phyloP scores from a whole-genome alignment of 2,797 vertebrate genomes.

The Hipposideros larvatus region DNA sequence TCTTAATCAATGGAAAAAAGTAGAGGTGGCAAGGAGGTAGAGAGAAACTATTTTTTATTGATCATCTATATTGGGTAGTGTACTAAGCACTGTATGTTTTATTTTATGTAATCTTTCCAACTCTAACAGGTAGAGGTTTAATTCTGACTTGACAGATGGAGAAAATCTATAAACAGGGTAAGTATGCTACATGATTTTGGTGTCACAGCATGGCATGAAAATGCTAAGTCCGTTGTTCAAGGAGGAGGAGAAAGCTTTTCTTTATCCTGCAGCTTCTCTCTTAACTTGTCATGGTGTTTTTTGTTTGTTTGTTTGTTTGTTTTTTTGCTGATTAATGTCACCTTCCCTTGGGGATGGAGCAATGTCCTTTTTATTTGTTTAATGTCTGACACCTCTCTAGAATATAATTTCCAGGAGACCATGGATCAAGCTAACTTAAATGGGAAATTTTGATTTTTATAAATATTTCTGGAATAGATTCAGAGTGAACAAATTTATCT shows the following conservation, averaged over 20 bases:
- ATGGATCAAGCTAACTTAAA: not conserved
- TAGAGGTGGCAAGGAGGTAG: fast-evolving
- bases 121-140: not conserved
- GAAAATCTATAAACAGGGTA: not conserved
- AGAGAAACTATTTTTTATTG: not conserved
- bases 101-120: not conserved
- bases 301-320: not conserved
- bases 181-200: not conserved
- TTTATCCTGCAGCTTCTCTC: not conserved
- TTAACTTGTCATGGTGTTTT: not conserved
- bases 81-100: not conserved
- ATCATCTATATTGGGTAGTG: not conserved
- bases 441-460: slow-evolving; percentile 4
- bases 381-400: not conserved
- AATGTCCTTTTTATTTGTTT: not conserved
- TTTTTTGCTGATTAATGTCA: not conserved
- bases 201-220: not conserved
- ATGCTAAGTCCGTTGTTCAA: not conserved
- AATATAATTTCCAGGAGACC: not conserved
- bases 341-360: not conserved
- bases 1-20: not conserved
- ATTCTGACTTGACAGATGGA: not conserved
- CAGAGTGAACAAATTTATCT: not conserved
- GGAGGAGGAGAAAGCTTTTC: not conserved
- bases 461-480: not conserved